Evolutionary conservation across 1,140 invertebrate species (phyloP), one percentile per base, ranked within the genome.

Genomic region (Anadara kagoshimensis): DNA sequence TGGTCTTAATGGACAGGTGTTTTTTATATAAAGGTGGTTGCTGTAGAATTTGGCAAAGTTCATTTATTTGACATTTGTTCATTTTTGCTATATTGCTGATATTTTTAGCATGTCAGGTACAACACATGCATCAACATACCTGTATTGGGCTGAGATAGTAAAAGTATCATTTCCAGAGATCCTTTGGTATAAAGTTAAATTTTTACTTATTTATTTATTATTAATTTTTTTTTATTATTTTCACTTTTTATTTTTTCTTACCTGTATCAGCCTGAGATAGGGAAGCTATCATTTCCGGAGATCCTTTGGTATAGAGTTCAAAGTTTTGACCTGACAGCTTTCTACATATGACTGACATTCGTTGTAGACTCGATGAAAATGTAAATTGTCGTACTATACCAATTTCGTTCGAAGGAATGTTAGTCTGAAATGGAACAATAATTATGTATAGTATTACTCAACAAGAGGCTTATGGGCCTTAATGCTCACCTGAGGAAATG

Each of bases 361-460:
- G 90, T 87, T 98, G 96, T 0, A 98, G 90, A 44, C 92, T 93
- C 12, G 96, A 98, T 49, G 94, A 94, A 86, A 99, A 99, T 68
- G 97, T 95, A 89, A 97, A 97, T 87, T 98, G 96, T 41, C 96
- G 92, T 0, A 99, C 92, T 78, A 98, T 95, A 10, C 94, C 94
- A 69, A 96, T 93, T 70, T 90, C 76, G 78, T 44, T n/a, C 51
- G 65, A 73, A 45, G 22, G 4, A 56, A 51, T 16, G 18, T 18
- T 18, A 16, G 0, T 18, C 20, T 51, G 7, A 51, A 14, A 51
- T n/a, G 18, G 20, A 22, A 51, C 49, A 16, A 18, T 51, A 1
- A n/a, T 22, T 51, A 22, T 51, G 20, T 18, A 5, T 18, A 51
- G 0, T 5, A 51, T 16, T n/a, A 8, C 16, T 51, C n/a, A n/a